Conservation (phyloP, 1,140 invertebrate genomes). For the Goniozus legneri region DNA sequence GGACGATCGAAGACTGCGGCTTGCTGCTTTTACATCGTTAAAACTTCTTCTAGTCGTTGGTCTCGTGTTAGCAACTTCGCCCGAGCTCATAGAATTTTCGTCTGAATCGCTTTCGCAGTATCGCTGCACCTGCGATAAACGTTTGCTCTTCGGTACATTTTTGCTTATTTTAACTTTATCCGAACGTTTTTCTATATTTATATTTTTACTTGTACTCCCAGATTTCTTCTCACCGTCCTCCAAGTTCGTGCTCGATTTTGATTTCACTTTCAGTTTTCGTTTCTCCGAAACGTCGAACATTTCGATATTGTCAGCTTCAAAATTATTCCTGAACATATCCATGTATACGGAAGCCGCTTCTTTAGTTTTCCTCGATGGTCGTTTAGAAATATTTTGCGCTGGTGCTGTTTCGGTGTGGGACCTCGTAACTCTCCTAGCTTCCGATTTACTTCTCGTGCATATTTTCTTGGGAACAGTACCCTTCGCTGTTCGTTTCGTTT, state of each 20-base stretch:
- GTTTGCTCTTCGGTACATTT: slow-evolving; percentile 36
- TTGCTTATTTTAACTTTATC: slow-evolving; percentile 24
- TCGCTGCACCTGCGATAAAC: slow-evolving; percentile 32
- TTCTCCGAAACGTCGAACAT: no score
- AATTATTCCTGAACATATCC: slow-evolving; percentile 69
- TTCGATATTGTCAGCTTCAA: slow-evolving; percentile 58
- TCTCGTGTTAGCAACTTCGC: slow-evolving; percentile 26
- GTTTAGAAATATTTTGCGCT: slow-evolving; percentile 29
- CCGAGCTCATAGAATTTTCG: slow-evolving; percentile 39
- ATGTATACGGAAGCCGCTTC: slow-evolving; percentile 73
- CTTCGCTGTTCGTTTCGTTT: slow-evolving; percentile 24
- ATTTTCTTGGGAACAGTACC: slow-evolving; percentile 37
- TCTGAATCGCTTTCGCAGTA: slow-evolving; percentile 49
- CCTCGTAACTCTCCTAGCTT: slow-evolving; percentile 42
- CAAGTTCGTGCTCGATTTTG: slow-evolving; percentile 61
- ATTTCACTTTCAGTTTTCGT: slow-evolving; percentile 62
- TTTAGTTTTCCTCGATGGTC: slow-evolving; percentile 70
- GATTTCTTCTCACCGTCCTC: slow-evolving; percentile 58
- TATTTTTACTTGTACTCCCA: slow-evolving; percentile 13
- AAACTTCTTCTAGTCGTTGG: slow-evolving; percentile 33
- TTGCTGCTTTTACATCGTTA: slow-evolving; percentile 20
- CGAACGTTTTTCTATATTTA: slow-evolving; percentile 10
- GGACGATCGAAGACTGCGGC: slow-evolving; percentile 35
- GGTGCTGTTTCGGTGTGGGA: slow-evolving; percentile 31
- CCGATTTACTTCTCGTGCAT: slow-evolving; percentile 36